Evolutionary conservation across 2,797 vertebrate species (phyloP), one percentile per base, ranked within the genome.

Genomic region (Oceanodroma leucorhoa): DNA sequence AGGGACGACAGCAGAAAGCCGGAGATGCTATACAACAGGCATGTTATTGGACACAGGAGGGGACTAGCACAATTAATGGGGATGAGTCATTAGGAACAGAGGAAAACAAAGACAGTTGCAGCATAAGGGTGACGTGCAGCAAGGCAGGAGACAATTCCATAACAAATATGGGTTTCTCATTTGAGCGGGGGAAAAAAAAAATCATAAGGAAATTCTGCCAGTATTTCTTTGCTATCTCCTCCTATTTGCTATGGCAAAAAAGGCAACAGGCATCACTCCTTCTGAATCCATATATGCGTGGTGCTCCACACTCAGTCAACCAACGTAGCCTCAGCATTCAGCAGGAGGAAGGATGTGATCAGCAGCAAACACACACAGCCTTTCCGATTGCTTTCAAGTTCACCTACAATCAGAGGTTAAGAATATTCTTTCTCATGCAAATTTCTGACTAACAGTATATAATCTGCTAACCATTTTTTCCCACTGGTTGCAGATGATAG

Each of bases 271-370:
- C 45, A 50, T 38, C 34, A 36, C 20, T 76, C 50, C 46, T 89
- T 46, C 61, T 36, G 34, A 67, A 89, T 32, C 16, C 26, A 27
- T 4, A 2, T 23, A 14, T 0, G 0, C 12, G n/a, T 22, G 58
- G 29, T 61, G 61, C 32, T 64, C 57, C 11, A 26, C 55, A 26
- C 16, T 38, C 27, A 36, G 10, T 2, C 36, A 72, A 24, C 23
- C 45, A 62, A 12, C 1, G 2, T 3, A 43, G 75, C 43, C 46
- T 43, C 32, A 58, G 38, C 2, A 6, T 17, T 46, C 45, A 66
- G 34, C 23, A 89, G 41, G 13, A 80, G 15, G 18, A 53, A 77
- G n/a, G 48, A 69, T 27, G 10, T 15, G 32, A 89, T n/a, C 38
- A 80, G 51, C 55, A 86, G 53, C 36, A 55, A 46, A 62, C 6